Evolutionary conservation across 2,797 vertebrate genomes (phyloP).

Genomic region (Sylvilagus floridanus): DNA sequence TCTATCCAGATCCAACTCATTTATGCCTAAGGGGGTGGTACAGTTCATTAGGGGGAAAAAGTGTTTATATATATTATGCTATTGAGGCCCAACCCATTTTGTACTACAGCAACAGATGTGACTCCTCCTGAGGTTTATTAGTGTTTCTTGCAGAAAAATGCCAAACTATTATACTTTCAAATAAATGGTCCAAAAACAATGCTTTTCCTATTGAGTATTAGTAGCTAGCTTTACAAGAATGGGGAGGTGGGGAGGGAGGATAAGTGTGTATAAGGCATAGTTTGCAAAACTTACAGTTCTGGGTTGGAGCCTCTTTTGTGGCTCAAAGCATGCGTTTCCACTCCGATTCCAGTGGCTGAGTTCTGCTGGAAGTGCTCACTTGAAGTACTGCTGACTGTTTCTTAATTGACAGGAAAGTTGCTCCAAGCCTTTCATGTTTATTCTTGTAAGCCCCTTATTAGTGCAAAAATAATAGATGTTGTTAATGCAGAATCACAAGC

Average conservation of each 20-base stretch:
- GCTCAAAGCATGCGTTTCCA: conserved; percentile 72
- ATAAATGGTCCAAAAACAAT: conserved; percentile 80
- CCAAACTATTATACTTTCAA: conserved; percentile 83
- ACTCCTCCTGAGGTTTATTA: conserved; percentile 84
- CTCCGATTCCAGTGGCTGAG: conserved; percentile 80
- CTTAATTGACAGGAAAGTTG: conserved; percentile 87
- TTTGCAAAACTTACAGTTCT: conserved; percentile 77
- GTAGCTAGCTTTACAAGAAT: conserved; percentile 72
- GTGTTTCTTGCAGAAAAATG: conserved; percentile 87
- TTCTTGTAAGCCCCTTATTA: conserved; percentile 88
- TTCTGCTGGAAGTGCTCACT: conserved; percentile 82
- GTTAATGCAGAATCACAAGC: conserved; percentile 87
- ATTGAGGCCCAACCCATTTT: conserved; percentile 82
- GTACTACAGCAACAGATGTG: conserved; percentile 86
- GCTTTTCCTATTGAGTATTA: conserved; percentile 71
- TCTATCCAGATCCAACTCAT: conserved; percentile 88
- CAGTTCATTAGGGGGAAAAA: conserved; percentile 89
- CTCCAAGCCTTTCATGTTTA: conserved; percentile 87
- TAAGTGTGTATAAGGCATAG: background rate
- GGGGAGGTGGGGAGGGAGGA: background rate
- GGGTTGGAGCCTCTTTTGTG: conserved; percentile 69
- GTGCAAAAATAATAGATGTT: conserved; percentile 88
- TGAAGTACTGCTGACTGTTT: conserved; percentile 84
- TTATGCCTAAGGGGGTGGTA: conserved; percentile 89
- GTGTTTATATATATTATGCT: conserved; percentile 87